Percentiles rank a stretch among this genome's conserved stretches.
Evolutionary conservation across 2,888 invertebrate genomes (phyloP).

Genomic region (Leptogaster cylindrica): DNA sequence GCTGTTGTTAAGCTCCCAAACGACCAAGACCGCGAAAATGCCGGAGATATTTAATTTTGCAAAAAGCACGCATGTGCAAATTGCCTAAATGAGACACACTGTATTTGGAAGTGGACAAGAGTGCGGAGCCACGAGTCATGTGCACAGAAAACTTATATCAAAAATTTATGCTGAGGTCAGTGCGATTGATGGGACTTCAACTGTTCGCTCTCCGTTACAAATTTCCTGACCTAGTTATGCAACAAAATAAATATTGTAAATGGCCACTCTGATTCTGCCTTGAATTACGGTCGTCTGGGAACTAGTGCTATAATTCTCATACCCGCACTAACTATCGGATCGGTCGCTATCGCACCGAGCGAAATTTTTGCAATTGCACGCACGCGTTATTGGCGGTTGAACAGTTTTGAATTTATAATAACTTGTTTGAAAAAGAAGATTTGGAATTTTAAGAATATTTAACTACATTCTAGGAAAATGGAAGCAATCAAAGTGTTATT

Average conservation of each 20-base stretch:
- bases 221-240: conserved; percentile 35
- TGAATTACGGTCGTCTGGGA: background rate
- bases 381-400: background rate
- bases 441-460: too few species aligned
- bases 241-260: conserved; percentile 7
- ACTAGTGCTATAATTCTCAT: background rate
- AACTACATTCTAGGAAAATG: too few species aligned
- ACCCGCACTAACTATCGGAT: background rate
- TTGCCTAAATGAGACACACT: too few species aligned
- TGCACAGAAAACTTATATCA: too few species aligned
- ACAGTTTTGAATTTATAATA: background rate
- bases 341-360: background rate
- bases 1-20: too few species aligned
- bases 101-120: too few species aligned
- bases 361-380: conserved; percentile 5
- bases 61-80: too few species aligned
- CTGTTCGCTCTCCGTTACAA: conserved; percentile 10
- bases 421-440: too few species aligned
- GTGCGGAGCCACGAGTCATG: too few species aligned
- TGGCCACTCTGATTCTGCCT: background rate
- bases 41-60: too few species aligned
- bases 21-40: too few species aligned
- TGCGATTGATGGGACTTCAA: conserved; percentile 3
- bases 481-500: background rate
- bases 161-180: conserved; percentile 14